phyloP scores from a whole-genome alignment of 2,888 invertebrate genomes.

The Synanthedon vespiformis region DNA sequence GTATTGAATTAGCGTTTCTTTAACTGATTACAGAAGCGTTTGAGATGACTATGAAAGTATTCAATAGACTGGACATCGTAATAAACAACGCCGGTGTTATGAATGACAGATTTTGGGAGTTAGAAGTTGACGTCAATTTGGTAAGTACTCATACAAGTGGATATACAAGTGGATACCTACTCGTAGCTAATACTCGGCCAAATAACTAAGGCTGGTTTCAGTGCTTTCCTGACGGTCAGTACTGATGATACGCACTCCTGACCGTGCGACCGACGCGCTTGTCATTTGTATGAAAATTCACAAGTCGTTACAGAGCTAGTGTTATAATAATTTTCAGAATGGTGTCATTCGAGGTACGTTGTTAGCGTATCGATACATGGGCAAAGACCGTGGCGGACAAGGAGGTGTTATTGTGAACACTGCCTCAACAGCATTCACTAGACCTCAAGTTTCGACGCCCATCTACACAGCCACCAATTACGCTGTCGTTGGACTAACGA shows the following conservation, averaged over 20 bases:
- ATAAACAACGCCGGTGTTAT: constrained; percentile 85
- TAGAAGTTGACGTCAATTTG: constrained; percentile 82
- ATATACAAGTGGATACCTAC: no score
- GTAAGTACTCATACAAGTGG: constrained; percentile 47
- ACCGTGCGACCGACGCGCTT: no score
- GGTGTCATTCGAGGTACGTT: constrained; percentile 82
- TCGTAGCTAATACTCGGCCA: no score
- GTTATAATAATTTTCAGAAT: constrained; percentile 60
- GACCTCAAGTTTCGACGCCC: constrained; percentile 78
- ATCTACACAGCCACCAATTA: constrained; percentile 84
- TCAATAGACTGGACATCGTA: constrained; percentile 81
- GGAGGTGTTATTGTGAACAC: constrained; percentile 84
- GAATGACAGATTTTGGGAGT: constrained; percentile 82
- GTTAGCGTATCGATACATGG: constrained; percentile 80
- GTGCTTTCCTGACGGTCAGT: no score
- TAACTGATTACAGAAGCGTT: constrained; percentile 73
- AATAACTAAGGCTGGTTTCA: no score
- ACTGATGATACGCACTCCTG: no score
- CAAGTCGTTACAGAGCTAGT: no score
- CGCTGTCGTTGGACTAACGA: constrained; percentile 79
- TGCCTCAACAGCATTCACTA: constrained; percentile 77
- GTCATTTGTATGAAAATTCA: no score
- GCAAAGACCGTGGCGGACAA: constrained; percentile 79
- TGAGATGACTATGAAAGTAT: constrained; percentile 77
- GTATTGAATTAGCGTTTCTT: no score